These are phyloP conservation scores for Terrapene triunguis DNA, from an alignment of 2,113 vertebrate genomes.

Conservation along the genomic window DNA sequence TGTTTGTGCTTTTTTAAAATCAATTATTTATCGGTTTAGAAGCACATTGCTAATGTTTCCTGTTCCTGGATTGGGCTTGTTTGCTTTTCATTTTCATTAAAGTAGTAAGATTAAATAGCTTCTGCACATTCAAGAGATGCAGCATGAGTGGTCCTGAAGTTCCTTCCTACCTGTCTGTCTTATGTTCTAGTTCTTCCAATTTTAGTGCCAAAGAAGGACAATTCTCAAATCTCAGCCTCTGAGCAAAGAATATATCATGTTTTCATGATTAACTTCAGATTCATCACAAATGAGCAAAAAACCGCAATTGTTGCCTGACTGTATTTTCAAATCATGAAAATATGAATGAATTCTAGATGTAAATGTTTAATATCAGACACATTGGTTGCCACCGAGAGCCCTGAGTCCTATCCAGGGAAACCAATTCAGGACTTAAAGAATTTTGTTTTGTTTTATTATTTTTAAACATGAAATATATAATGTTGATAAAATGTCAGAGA, in stretches of 20 bases:
- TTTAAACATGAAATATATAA: not conserved
- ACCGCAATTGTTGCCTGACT: accelerated
- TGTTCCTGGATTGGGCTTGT: accelerated
- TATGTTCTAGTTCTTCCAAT: not conserved
- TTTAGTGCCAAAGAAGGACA: not conserved
- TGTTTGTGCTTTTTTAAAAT: accelerated
- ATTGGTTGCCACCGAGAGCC: slow-evolving; percentile 23
- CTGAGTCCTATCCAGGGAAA: not conserved
- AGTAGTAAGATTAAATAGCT: not conserved
- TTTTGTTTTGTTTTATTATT: not conserved
- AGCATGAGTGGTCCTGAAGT: not conserved
- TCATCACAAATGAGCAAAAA: not conserved
- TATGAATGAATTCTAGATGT: not conserved
- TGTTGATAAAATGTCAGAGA: not conserved
- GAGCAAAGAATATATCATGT: not conserved
- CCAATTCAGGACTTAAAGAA: not conserved
- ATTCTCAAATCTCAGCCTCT: not conserved
- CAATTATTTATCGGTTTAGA: accelerated
- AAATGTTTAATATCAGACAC: not conserved
- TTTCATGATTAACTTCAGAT: not conserved
- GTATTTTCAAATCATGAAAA: not conserved
- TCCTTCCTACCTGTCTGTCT: not conserved
- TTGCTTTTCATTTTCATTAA: not conserved
- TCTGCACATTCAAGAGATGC: accelerated
- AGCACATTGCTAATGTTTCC: not conserved